Base-by-base conservation (phyloP, 2,888 invertebrate genomes). In the Orthosia incerta region DNA sequence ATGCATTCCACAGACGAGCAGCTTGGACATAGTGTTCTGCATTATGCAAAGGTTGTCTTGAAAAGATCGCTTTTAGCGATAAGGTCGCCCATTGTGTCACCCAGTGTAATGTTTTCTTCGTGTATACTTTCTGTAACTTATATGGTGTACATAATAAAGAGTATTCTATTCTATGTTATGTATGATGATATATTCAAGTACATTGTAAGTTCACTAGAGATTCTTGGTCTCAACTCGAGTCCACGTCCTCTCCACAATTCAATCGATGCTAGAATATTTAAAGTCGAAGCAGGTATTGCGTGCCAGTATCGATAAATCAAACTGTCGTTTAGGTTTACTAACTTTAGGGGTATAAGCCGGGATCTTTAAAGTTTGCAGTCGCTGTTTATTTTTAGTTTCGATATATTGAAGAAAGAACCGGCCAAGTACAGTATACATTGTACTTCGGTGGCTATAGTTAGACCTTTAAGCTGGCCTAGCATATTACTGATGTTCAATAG, bases 261-360 rank as follows among this genome's bases (percentile, higher is more conserved):
- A 70, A 70, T 76, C 77, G 70, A 76, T 77, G 51, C 57, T 48
- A 62, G 23, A 46, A 20, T 23, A 53, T 60, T 59, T 60, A 18
- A 76, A 74, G 23, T 69, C 56, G n/a, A 4, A 75, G 51, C 69
- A 77, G 46, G 77, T 67, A 76, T 76, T 75, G 23, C 77, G 77
- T 76, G 77, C 39, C 26, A 76, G 48, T 45, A 68, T 15, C 56
- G 23, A 70, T 77, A 57, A 70, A 77, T 77, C 61, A 70, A 62
- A 77, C 51, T 76, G 55, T 76, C 67, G 57, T 66, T 75, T 61
- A 31, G 77, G 26, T 77, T 57, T n/a, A 62, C 46, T 76, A 77
- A 61, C 51, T 77, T 57, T 12, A 3, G 31, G 15, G 15, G 18
- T 2, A 7, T 31, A n/a, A 26, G 18, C 15, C 13, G n/a, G 26